These are phyloP conservation scores for Betta splendens DNA, from an alignment of 2,797 vertebrate species.

Conservation along the genomic window DNA sequence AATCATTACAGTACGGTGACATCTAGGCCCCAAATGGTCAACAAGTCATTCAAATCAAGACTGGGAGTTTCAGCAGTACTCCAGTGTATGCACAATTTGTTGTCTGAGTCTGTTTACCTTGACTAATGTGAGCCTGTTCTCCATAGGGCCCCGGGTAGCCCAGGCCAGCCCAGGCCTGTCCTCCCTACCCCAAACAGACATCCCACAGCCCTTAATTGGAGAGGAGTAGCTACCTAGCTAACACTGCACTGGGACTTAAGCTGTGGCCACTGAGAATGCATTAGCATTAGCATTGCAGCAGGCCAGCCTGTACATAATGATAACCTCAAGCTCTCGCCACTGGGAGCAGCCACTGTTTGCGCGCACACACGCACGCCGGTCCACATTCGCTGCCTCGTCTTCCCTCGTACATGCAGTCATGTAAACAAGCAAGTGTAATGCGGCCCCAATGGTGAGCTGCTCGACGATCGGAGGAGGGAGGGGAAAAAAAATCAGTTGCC, in stretches of 20 bases:
- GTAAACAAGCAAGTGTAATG: constrained; percentile 73
- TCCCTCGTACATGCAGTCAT: constrained; percentile 57
- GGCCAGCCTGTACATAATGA: constrained; percentile 73
- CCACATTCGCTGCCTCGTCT: constrained; percentile 47
- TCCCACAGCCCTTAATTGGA: constrained; percentile 75
- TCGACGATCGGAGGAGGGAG: constrained; percentile 38
- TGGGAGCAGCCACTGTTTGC: constrained; percentile 59
- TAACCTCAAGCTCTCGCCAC: constrained; percentile 72
- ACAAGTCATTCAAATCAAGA: constrained; percentile 51
- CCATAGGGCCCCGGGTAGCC: constrained; percentile 53
- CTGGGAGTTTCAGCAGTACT: constrained; percentile 32
- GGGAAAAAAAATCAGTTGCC: constrained; percentile 42
- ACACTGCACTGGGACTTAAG: constrained; percentile 60
- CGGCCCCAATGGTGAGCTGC: constrained; percentile 63
- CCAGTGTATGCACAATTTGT: constrained; percentile 61
- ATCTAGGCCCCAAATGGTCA: constrained; percentile 28
- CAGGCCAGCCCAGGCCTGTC: constrained; percentile 61
- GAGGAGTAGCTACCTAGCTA: constrained; percentile 63
- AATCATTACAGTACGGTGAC: constrained; percentile 23
- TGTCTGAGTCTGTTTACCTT: constrained; percentile 56
- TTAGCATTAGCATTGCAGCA: constrained; percentile 75
- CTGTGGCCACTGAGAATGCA: constrained; percentile 66
- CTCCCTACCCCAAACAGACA: constrained; percentile 61
- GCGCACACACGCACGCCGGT: constrained; percentile 38
- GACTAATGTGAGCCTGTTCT: constrained; percentile 63